phyloP scores from a whole-genome alignment of 2,888 invertebrate species.

The Diplolepis rosae region DNA sequence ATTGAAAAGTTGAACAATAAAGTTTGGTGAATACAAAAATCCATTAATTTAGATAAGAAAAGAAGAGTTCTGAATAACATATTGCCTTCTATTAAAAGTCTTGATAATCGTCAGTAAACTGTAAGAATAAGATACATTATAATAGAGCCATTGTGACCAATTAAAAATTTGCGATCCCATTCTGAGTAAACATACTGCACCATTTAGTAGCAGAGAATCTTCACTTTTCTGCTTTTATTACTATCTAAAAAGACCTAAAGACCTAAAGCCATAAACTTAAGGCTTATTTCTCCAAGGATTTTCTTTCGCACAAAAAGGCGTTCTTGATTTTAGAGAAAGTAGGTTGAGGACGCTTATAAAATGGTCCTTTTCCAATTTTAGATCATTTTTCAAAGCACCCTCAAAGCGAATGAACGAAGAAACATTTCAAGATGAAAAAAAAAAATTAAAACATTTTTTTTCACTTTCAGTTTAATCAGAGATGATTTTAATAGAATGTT shows the following conservation, averaged over 20 bases:
- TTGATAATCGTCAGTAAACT: background rate
- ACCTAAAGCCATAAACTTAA: slow-evolving; percentile 8
- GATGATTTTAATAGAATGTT: too few relatives aligned
- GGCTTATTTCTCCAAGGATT: background rate
- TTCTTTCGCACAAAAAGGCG: background rate
- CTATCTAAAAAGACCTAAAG: slow-evolving; percentile 11
- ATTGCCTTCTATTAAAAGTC: background rate
- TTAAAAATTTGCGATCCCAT: background rate
- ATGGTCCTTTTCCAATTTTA: background rate
- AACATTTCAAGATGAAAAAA: background rate
- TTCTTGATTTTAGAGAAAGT: slow-evolving; percentile 13
- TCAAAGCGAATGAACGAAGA: background rate
- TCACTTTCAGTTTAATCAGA: too few relatives aligned
- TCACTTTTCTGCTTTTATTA: slow-evolving; percentile 1
- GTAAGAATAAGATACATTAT: background rate
- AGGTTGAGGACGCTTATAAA: slow-evolving; percentile 24
- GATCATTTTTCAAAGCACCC: background rate
- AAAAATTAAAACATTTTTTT: too few relatives aligned
- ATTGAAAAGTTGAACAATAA: too few relatives aligned
- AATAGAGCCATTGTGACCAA: too few relatives aligned
- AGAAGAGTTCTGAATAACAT: too few relatives aligned
- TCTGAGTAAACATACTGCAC: background rate
- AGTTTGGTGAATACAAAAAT: too few relatives aligned
- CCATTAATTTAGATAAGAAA: too few relatives aligned
- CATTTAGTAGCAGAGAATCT: background rate